These are phyloP conservation scores for Heterodera schachtii DNA, from an alignment of 1,140 invertebrate genomes.

Conservation along the genomic window DNA sequence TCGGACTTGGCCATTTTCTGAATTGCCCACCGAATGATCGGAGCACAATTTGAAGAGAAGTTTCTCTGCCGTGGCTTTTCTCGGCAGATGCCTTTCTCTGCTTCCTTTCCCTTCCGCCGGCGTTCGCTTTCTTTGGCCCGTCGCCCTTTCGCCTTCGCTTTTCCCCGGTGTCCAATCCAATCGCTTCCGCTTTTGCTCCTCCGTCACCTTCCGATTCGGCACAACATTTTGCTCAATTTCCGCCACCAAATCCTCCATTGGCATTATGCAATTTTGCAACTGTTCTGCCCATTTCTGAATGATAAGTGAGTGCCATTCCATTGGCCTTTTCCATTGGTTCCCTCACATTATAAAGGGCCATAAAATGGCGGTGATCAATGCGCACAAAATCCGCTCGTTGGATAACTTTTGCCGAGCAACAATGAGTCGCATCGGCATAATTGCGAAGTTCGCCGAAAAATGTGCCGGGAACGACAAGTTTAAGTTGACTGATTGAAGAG, in stretches of 20 bases:
- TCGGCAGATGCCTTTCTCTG: not conserved
- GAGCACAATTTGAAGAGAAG: not conserved
- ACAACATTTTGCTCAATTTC: conserved; percentile 28
- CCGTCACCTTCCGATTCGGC: not conserved
- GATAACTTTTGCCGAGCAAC: conserved; percentile 56
- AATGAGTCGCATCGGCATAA: conserved; percentile 39
- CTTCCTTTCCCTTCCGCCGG: not conserved
- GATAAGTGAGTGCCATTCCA: too few species aligned
- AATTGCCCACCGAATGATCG: not conserved
- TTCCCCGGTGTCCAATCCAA: not conserved
- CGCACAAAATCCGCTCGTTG: conserved; percentile 55
- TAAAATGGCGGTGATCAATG: conserved; percentile 58
- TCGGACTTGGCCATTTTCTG: too few species aligned
- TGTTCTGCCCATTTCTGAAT: conserved; percentile 61
- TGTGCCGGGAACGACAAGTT: conserved; percentile 44
- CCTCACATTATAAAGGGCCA: conserved; percentile 55
- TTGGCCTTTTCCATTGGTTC: too few species aligned
- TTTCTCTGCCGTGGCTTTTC: not conserved
- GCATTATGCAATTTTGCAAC: conserved; percentile 57
- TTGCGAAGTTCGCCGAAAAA: conserved; percentile 57
- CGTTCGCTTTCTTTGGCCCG: not conserved
- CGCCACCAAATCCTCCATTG: conserved; percentile 60
- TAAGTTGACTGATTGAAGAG: conserved; percentile 18
- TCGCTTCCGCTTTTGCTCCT: not conserved
- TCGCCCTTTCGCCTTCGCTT: not conserved